phyloP scores from a whole-genome alignment of 2,113 vertebrate species.

The Erythrocebus patas region DNA sequence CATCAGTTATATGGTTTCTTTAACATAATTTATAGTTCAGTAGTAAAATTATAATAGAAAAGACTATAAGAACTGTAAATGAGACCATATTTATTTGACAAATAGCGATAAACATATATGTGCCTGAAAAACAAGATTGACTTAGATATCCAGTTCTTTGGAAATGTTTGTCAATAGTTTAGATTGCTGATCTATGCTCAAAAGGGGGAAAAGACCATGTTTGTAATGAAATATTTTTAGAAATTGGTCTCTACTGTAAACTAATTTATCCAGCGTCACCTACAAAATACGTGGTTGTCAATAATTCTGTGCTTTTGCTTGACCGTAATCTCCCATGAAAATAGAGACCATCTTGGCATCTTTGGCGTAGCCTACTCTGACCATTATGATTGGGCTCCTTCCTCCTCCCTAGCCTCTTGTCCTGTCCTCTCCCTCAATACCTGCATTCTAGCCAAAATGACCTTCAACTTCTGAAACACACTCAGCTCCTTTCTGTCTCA shows the following conservation, averaged over 20 bases:
- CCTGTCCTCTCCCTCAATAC: neutral
- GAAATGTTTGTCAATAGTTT: neutral
- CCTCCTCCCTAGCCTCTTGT: neutral
- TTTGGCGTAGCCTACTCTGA: neutral
- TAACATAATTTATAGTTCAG: neutral
- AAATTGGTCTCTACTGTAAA: neutral
- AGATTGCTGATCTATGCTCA: neutral
- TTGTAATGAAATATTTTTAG: neutral
- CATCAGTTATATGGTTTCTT: neutral
- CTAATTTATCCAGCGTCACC: neutral
- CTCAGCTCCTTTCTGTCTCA: neutral
- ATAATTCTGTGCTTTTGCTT: neutral
- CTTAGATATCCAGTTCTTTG: neutral
- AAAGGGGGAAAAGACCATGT: neutral
- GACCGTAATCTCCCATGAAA: neutral
- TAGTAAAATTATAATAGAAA: neutral
- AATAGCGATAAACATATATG: neutral
- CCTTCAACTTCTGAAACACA: neutral
- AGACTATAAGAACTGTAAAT: neutral
- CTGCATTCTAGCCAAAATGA: fast-evolving
- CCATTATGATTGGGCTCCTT: neutral
- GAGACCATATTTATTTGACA: neutral
- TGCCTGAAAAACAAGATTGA: neutral
- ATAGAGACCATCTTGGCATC: neutral
- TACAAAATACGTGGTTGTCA: neutral